Percentiles rank a stretch among this genome's conserved stretches.
These are phyloP conservation scores for Erebia palarica DNA, from an alignment of 2,888 invertebrate species.

Conservation along the genomic window DNA sequence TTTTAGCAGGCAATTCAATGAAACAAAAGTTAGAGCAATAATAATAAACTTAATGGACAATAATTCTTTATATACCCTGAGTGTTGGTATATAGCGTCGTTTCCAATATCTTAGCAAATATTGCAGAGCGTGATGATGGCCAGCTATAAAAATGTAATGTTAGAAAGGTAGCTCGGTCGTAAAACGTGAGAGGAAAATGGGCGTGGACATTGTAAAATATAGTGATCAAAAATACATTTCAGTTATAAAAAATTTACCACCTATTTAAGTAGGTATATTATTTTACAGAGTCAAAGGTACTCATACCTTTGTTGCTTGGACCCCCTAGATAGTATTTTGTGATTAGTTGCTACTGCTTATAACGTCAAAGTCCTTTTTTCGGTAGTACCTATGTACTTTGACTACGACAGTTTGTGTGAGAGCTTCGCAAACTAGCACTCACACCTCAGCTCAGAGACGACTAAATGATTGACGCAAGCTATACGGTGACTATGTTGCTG, in stretches of 20 bases:
- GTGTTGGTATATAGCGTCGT: conserved; percentile 38
- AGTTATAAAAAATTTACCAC: conserved; percentile 6
- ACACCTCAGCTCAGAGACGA: too few relatives aligned
- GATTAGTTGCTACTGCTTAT: too few relatives aligned
- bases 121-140: conserved; percentile 53
- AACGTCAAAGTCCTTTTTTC: too few relatives aligned
- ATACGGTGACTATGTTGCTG: too few relatives aligned
- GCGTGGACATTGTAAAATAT: conserved; percentile 48
- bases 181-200: conserved; percentile 53
- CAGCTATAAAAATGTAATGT: conserved; percentile 63
- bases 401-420: too few relatives aligned
- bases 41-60: neutral
- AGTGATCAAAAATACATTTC: conserved; percentile 19
- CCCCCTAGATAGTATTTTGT: too few relatives aligned
- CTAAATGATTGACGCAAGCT: too few relatives aligned
- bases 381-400: too few relatives aligned
- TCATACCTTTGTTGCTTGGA: neutral
- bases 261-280: neutral
- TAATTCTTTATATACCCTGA: conserved; percentile 8
- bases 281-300: neutral
- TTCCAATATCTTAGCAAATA: conserved; percentile 58
- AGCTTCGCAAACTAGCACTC: too few relatives aligned
- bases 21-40: neutral
- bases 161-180: conserved; percentile 52
- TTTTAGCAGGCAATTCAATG: neutral